Evolutionary conservation across 2,888 invertebrate species (phyloP).

Genomic region (Leptodirus hochenwartii): DNA sequence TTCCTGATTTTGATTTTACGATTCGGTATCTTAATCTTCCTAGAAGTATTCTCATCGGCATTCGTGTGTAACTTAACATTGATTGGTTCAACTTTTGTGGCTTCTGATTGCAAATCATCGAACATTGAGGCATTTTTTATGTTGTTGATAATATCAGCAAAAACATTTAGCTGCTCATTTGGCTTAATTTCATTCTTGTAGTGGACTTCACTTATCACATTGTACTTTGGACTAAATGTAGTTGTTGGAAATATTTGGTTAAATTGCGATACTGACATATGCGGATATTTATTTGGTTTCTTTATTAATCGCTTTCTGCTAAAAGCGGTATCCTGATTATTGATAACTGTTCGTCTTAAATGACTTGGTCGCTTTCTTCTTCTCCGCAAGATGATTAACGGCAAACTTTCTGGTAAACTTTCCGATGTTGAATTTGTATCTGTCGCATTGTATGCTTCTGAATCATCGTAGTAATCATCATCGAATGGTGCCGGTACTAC

Average conservation of each 20-base stretch:
- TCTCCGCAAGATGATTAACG: slow-evolving; percentile 10
- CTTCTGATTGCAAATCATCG: too few relatives aligned
- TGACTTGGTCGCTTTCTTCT: slow-evolving; percentile 7
- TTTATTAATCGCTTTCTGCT: too few relatives aligned
- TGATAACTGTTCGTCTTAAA: slow-evolving; percentile 4
- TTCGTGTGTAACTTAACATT: too few relatives aligned
- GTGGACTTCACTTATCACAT: slow-evolving; percentile 21
- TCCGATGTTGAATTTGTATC: slow-evolving; percentile 9
- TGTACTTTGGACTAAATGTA: slow-evolving; percentile 9
- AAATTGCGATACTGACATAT: too few relatives aligned
- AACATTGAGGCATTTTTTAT: slow-evolving; percentile 23
- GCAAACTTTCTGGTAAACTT: slow-evolving; percentile 11
- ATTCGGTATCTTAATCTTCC: too few relatives aligned
- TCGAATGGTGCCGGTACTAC: too few relatives aligned
- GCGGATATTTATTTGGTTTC: too few relatives aligned
- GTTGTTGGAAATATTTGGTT: slow-evolving; percentile 1
- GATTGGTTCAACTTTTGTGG: too few relatives aligned
- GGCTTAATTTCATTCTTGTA: slow-evolving; percentile 26
- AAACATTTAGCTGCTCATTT: slow-evolving; percentile 27
- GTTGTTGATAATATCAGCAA: slow-evolving; percentile 31
- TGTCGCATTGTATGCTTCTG: too few relatives aligned
- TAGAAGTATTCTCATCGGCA: too few relatives aligned
- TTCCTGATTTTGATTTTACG: too few relatives aligned
- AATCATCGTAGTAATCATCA: too few relatives aligned
- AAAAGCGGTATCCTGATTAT: slow-evolving; percentile 1